phyloP scores from a whole-genome alignment of 2,888 invertebrate genomes.

The Pterostichus madidus region DNA sequence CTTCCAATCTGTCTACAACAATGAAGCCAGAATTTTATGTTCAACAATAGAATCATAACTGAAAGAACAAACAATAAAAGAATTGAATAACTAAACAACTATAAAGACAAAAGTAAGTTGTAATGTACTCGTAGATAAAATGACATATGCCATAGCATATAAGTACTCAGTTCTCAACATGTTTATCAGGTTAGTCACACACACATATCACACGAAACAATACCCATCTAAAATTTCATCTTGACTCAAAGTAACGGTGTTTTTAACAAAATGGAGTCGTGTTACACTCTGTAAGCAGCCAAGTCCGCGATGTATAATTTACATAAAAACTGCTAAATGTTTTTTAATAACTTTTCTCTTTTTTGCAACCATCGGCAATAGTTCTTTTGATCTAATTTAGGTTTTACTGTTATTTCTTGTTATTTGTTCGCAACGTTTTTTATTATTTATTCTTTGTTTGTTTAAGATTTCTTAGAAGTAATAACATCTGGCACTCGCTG shows the following conservation, averaged over 20 bases:
- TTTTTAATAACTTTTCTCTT: conserved; percentile 49
- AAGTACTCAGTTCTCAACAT: neutral
- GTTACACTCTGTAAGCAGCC: conserved; percentile 28
- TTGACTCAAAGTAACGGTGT: conserved; percentile 25
- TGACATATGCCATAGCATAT: conserved; percentile 4
- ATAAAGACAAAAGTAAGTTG: no score
- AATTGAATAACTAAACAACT: no score
- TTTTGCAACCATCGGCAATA: conserved; percentile 12
- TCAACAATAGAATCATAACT: no score
- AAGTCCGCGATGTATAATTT: conserved; percentile 26
- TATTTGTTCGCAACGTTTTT: conserved; percentile 42
- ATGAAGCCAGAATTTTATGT: no score
- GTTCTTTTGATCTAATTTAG: conserved; percentile 6
- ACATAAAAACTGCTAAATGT: conserved; percentile 48
- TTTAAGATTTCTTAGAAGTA: conserved; percentile 6
- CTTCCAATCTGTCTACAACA: no score
- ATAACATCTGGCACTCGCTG: conserved; percentile 17
- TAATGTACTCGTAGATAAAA: neutral
- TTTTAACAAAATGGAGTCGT: conserved; percentile 25
- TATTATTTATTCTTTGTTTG: conserved; percentile 8
- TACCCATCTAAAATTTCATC: conserved; percentile 34
- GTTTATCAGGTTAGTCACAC: conserved; percentile 7
- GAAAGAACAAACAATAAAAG: no score
- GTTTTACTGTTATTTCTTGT: conserved; percentile 46
- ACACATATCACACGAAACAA: conserved; percentile 22